Conservation (phyloP, 2,888 invertebrate genomes). For the Cheilosia vulpina region DNA sequence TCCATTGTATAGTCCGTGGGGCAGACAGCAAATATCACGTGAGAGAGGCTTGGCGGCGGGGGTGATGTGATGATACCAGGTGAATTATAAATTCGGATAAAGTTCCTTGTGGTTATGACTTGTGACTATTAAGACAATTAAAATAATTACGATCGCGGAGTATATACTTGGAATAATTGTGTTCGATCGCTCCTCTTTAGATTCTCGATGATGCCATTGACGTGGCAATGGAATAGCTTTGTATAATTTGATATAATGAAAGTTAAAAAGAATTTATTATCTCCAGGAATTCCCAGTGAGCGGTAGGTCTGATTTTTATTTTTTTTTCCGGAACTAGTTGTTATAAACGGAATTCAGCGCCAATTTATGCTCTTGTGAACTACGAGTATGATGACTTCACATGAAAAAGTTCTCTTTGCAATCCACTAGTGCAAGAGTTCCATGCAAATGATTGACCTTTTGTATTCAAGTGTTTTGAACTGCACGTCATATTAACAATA, state of each 20-base stretch:
- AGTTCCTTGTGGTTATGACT: constrained; percentile 42
- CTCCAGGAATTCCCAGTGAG: constrained; percentile 19
- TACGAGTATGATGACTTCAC: too few relatives aligned
- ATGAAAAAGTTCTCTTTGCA: too few relatives aligned
- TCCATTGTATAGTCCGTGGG: constrained; percentile 14
- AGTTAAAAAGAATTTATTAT: constrained; percentile 25
- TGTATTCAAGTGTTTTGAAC: too few relatives aligned
- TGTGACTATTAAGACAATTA: constrained; percentile 38
- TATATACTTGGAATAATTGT: constrained; percentile 42
- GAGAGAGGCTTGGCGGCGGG: background rate
- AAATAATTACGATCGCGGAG: constrained; percentile 56
- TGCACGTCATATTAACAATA: too few relatives aligned
- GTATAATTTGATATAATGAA: constrained; percentile 22
- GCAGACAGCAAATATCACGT: constrained; percentile 16
- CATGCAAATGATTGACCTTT: too few relatives aligned
- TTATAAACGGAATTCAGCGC: background rate
- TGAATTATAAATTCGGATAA: constrained; percentile 29
- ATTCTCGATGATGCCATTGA: constrained; percentile 44
- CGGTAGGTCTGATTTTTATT: background rate
- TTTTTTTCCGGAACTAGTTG: background rate
- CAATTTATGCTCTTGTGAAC: background rate
- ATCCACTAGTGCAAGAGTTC: too few relatives aligned
- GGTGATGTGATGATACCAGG: background rate
- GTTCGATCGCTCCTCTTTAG: constrained; percentile 36
- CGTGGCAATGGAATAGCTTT: constrained; percentile 40